Evolutionary conservation across 2,888 invertebrate genomes (phyloP), one percentile per base, ranked within the genome.

Genomic region (Bembecia ichneumoniformis): DNA sequence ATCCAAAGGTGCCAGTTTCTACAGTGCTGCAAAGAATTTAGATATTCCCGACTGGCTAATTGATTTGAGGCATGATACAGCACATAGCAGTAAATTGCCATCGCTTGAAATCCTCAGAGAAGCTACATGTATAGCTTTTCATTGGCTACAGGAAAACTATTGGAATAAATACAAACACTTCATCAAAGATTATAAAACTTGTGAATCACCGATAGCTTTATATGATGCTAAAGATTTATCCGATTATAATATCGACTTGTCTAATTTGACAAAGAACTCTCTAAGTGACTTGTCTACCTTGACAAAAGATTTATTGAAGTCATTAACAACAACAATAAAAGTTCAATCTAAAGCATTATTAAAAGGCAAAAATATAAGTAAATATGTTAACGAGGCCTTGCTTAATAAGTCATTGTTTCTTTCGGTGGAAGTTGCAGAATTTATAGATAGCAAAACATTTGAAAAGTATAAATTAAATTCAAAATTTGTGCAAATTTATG

Each of bases 31-130:
- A 0, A 87, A 86, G 55, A 87, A 90, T 71, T 75, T 92, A 51
- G 91, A 91, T 43, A 89, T 96, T 43, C 95, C 96, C 0, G 90
- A 91, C 53, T 95, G 95, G 94, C 88, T 96, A 51, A 91, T 95
- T 4, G 90, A 92, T 56, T 71, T 96, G 48, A 87, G 96, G 49
- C 95, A 96, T 70, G 91, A 93, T 55, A 90, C 92, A 40, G 92
- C 95, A 28, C 96, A 96, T 69, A 90, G 90, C 49, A 88, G 91
- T 55, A 87, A 88, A 53, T 73, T 94, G 34, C 94, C 95, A 13
- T 88, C 91, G 0, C 70, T 93, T 28, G 80, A 81, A 44, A 74
- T 91, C 47, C 77, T 96, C 3, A 82, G 91, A 66, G 84, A 89
- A 57, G 94, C 92, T 2, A 79, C 90, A 16, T 67, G 84, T 20